These are phyloP conservation scores for Notarius lentiginosus DNA, from an alignment of 2,113 vertebrate genomes.

Conservation along the genomic window DNA sequence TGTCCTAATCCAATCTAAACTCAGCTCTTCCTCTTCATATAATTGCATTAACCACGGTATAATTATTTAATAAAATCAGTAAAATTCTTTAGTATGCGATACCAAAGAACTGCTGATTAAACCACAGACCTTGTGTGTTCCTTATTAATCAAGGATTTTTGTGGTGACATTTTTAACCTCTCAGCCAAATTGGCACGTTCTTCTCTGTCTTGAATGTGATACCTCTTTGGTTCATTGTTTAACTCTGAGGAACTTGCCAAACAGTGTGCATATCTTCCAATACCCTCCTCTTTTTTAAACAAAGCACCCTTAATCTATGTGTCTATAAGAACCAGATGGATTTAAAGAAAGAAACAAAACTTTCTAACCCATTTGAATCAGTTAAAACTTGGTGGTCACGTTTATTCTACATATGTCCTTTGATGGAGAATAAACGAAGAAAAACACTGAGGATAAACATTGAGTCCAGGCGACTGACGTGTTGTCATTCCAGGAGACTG, in stretches of 20 bases:
- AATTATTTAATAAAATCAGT: not conserved
- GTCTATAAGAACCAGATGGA: slow-evolving; percentile 61
- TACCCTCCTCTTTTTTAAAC: slow-evolving; percentile 33
- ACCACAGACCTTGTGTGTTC: not conserved
- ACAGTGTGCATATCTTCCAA: slow-evolving; percentile 50
- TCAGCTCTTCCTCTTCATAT: not conserved
- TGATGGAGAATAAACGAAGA: slow-evolving; percentile 47
- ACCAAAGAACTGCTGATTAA: not conserved
- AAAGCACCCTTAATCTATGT: slow-evolving; percentile 43
- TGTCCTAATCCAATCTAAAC: not conserved
- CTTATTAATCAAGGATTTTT: slow-evolving; percentile 3
- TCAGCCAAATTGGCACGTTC: not conserved
- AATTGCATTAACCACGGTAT: not conserved
- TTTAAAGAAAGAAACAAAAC: slow-evolving; percentile 39
- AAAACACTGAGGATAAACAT: slow-evolving; percentile 52
- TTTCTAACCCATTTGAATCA: slow-evolving; percentile 47
- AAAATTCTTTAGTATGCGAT: not conserved
- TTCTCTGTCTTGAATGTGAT: not conserved
- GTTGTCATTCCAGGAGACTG: slow-evolving; percentile 31
- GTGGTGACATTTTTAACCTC: slow-evolving; percentile 4
- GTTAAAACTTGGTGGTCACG: slow-evolving; percentile 54
- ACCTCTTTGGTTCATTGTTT: slow-evolving; percentile 29
- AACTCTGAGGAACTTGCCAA: slow-evolving; percentile 52
- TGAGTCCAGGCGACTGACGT: slow-evolving; percentile 16
- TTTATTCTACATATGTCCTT: slow-evolving; percentile 47